phyloP scores from a whole-genome alignment of 2,113 vertebrate species.

The Asarcornis scutulata region DNA sequence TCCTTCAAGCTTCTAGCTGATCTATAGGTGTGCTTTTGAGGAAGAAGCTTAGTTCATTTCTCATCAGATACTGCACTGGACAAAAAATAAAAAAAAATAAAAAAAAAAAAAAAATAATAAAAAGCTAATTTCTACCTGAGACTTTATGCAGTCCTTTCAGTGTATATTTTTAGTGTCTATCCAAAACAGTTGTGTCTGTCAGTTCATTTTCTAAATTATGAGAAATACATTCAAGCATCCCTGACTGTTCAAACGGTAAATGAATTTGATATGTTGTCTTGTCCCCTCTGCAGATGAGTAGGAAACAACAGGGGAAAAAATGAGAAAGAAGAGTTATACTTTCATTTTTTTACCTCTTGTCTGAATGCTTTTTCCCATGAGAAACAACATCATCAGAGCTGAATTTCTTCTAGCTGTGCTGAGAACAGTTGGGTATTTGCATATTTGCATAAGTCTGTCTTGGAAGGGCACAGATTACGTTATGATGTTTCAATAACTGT shows the following conservation, averaged over 20 bases:
- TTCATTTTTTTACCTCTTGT: neutral
- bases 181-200: neutral
- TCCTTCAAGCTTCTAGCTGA: constrained; percentile 34
- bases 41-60: neutral
- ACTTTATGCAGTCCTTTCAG: neutral
- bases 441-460: neutral
- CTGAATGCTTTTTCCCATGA: neutral
- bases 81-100: neutral
- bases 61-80: neutral
- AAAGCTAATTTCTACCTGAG: neutral
- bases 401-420: neutral
- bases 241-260: neutral
- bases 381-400: neutral
- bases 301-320: neutral
- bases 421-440: neutral
- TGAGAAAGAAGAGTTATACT: neutral
- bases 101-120: neutral
- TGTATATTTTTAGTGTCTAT: neutral
- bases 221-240: neutral
- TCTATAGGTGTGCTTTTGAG: constrained; percentile 30
- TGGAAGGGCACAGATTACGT: neutral
- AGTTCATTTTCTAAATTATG: constrained; percentile 9
- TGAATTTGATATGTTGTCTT: neutral
- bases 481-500: neutral
- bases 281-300: neutral